Evolutionary conservation across 2,888 invertebrate genomes (phyloP), one percentile per base, ranked within the genome.

Genomic region (Pomacea canaliculata): DNA sequence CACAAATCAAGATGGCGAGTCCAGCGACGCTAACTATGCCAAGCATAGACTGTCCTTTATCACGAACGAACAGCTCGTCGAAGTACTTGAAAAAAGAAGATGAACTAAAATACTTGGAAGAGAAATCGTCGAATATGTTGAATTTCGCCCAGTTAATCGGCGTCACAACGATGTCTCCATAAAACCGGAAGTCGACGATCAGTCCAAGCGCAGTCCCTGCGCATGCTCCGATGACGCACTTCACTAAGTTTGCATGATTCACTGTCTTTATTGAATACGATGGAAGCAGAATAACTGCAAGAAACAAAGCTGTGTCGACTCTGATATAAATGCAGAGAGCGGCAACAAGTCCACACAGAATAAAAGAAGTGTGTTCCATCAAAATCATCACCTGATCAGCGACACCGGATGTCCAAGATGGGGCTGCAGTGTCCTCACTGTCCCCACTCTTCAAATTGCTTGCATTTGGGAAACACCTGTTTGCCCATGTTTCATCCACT

Each of bases 61-160:
- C 76, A 19, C 78, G 63, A 18, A 75, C 63, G n/a, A 82, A 66
- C 46, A 84, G 51, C 13, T 66, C n/a, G 9, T 71, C 76, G 9
- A 82, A 19, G 70, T 83, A 84, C 13, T 69, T 73, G 13, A 46
- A 37, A 13, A 66, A 23, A 23, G 71, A 68, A 19, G 70, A 68
- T 49, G 59, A 46, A 8, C 85, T 85, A 76, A 87, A 83, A 5
- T 83, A 67, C 10, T 73, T 65, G 1, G 80, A 76, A 9, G 83
- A 76, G 27, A 79, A 67, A 49, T 83, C 80, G 7, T 80, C 78
- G 3, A 78, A 68, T 0, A 87, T 82, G 69, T 88, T 88, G 72
- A 88, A 88, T 56, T 79, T 78, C 12, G 84, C 73, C 88, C 88
- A 88, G 70, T 87, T 85, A 27, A 73, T 66, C 16, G 87, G 87